Percentiles rank a stretch among this genome's conserved stretches.
These are phyloP conservation scores for Chroicocephalus ridibundus DNA, from an alignment of 2,113 vertebrate genomes.

Conservation along the genomic window DNA sequence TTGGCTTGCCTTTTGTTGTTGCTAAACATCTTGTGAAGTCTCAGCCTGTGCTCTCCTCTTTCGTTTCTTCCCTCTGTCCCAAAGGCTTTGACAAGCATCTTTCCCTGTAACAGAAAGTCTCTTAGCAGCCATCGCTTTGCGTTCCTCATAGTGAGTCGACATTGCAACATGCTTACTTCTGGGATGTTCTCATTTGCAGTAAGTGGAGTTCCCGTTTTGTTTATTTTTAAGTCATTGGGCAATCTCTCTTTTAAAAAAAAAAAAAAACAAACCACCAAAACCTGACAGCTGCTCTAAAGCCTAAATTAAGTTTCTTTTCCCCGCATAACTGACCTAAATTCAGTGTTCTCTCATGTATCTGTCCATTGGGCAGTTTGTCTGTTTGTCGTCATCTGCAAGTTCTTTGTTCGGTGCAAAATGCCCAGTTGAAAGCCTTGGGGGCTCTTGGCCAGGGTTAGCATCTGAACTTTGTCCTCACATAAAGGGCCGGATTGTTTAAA, in stretches of 20 bases:
- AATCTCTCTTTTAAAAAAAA: not conserved
- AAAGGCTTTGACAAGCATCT: not conserved
- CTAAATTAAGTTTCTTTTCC: constrained; percentile 47
- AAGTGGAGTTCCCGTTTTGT: constrained; percentile 29
- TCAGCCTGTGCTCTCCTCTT: not conserved
- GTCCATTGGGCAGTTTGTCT: not conserved
- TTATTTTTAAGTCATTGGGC: constrained; percentile 48
- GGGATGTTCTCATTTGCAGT: not conserved
- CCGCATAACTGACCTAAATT: constrained; percentile 44
- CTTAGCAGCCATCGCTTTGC: not conserved
- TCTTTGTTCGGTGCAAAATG: not conserved
- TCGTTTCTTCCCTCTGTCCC: not conserved
- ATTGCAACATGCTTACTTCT: constrained; percentile 7
- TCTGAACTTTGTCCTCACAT: constrained; percentile 32
- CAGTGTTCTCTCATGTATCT: not conserved
- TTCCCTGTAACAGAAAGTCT: not conserved
- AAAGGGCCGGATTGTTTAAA: constrained; percentile 31
- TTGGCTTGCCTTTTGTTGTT: not conserved
- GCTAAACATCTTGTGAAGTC: not conserved
- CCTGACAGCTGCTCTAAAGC: not conserved
- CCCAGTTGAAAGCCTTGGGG: not conserved
- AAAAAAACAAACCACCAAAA: not conserved
- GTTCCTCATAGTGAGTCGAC: not conserved
- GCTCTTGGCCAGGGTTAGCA: not conserved
- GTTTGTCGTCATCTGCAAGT: constrained; percentile 1